These are phyloP conservation scores for Drosophila falleni DNA, from an alignment of 2,888 invertebrate species.

Conservation along the genomic window DNA sequence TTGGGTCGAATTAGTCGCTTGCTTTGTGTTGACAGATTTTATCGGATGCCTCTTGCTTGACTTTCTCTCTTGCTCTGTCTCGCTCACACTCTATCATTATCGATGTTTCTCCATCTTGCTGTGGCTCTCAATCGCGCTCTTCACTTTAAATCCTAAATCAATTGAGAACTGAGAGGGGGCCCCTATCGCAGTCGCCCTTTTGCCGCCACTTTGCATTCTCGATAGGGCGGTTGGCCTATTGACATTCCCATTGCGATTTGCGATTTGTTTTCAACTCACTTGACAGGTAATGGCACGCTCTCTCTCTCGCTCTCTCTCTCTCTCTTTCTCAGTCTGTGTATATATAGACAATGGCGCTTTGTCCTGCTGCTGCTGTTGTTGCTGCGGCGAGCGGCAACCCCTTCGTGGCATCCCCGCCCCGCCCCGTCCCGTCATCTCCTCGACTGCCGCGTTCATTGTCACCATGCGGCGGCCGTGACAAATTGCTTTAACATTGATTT, in stretches of 20 bases:
- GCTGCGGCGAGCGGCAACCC: slow-evolving; percentile 49
- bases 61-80: slow-evolving; percentile 8
- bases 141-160: slow-evolving; percentile 63
- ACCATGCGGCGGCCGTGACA: slow-evolving; percentile 72
- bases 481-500: slow-evolving; percentile 79
- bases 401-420: slow-evolving; percentile 32
- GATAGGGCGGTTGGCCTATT: slow-evolving; percentile 68
- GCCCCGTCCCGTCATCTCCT: background rate
- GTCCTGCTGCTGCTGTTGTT: slow-evolving; percentile 37
- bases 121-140: background rate
- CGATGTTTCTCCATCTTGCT: slow-evolving; percentile 4
- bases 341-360: slow-evolving; percentile 59
- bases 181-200: slow-evolving; percentile 65
- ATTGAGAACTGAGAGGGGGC: slow-evolving; percentile 51
- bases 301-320: slow-evolving; percentile 9
- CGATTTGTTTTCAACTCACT: slow-evolving; percentile 78
- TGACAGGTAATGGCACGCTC: slow-evolving; percentile 73
- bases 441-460: slow-evolving; percentile 57
- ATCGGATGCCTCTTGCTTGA: slow-evolving; percentile 32
- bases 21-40: slow-evolving; percentile 52
- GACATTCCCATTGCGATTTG: slow-evolving; percentile 78
- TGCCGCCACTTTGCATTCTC: slow-evolving; percentile 76
- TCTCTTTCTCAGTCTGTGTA: slow-evolving; percentile 3
- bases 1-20: slow-evolving; percentile 38
- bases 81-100: slow-evolving; percentile 38